These are phyloP conservation scores for Brachirus orientalis DNA, from an alignment of 2,113 vertebrate genomes.

Conservation along the genomic window DNA sequence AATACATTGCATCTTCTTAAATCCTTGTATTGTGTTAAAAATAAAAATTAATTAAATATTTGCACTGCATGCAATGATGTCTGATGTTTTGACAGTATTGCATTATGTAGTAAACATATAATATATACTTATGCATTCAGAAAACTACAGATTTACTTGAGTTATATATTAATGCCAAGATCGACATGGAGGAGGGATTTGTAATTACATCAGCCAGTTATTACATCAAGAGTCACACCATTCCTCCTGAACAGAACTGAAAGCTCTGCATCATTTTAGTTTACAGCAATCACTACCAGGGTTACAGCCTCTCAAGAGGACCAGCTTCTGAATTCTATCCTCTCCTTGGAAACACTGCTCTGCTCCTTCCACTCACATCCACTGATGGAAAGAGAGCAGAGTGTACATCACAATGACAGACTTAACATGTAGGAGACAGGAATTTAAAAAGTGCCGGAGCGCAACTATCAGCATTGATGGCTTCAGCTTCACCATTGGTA, in stretches of 20 bases:
- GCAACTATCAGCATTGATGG: conserved; percentile 95
- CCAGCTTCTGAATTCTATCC: conserved; percentile 1
- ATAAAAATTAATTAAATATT: too few relatives aligned
- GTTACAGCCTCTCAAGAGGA: conserved; percentile 39
- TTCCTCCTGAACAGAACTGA: conserved; percentile 30
- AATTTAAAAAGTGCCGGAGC: conserved; percentile 92
- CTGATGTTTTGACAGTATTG: too few relatives aligned
- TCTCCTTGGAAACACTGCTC: conserved; percentile 16
- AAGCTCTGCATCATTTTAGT: neutral
- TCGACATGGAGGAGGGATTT: neutral
- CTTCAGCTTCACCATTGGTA: conserved; percentile 97
- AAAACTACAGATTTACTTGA: too few relatives aligned
- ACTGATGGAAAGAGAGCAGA: conserved; percentile 14
- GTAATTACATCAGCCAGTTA: neutral
- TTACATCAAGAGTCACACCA: neutral
- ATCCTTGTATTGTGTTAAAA: too few relatives aligned
- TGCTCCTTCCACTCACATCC: conserved; percentile 2
- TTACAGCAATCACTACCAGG: conserved; percentile 33
- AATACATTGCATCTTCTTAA: too few relatives aligned
- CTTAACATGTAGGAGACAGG: conserved; percentile 84
- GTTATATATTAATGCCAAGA: too few relatives aligned
- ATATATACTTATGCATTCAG: too few relatives aligned
- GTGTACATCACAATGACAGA: conserved; percentile 81
- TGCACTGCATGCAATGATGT: too few relatives aligned
- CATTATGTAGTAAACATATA: too few relatives aligned